phyloP scores from a whole-genome alignment of 2,888 invertebrate genomes.

The Lysandra coridon region DNA sequence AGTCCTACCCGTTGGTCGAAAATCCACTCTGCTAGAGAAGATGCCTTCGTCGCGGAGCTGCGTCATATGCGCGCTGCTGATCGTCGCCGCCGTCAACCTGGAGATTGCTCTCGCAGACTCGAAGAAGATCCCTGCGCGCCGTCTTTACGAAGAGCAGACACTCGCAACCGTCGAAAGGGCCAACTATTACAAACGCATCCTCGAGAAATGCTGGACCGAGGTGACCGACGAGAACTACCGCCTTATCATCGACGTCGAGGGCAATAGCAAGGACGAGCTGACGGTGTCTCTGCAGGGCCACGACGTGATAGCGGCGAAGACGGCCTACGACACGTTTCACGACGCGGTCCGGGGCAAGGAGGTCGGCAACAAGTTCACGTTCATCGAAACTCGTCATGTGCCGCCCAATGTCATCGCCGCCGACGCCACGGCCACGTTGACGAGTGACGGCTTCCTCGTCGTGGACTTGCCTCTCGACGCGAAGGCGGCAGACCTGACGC shows the following conservation, averaged over 20 bases:
- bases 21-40: slow-evolving; percentile 47
- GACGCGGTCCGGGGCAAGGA: slow-evolving; percentile 68
- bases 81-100: slow-evolving; percentile 47
- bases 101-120: slow-evolving; percentile 47
- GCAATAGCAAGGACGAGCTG: slow-evolving; percentile 62
- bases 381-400: slow-evolving; percentile 37
- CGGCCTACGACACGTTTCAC: slow-evolving; percentile 72
- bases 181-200: slow-evolving; percentile 63
- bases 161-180: slow-evolving; percentile 58
- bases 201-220: slow-evolving; percentile 66
- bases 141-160: slow-evolving; percentile 41
- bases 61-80: slow-evolving; percentile 59
- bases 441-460: slow-evolving; percentile 58
- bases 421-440: slow-evolving; percentile 62
- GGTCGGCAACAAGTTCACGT: slow-evolving; percentile 58
- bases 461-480: slow-evolving; percentile 59
- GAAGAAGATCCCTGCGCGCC: slow-evolving; percentile 51
- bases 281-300: slow-evolving; percentile 67
- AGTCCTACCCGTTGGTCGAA: slow-evolving; percentile 30
- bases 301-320: slow-evolving; percentile 56
- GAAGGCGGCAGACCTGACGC: not conserved
- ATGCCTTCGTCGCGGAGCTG: slow-evolving; percentile 66
- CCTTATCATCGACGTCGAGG: slow-evolving; percentile 66
- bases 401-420: slow-evolving; percentile 61
- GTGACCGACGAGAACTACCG: slow-evolving; percentile 61